phyloP scores from a whole-genome alignment of 2,888 invertebrate species.

The Seladonia tumulorum region DNA sequence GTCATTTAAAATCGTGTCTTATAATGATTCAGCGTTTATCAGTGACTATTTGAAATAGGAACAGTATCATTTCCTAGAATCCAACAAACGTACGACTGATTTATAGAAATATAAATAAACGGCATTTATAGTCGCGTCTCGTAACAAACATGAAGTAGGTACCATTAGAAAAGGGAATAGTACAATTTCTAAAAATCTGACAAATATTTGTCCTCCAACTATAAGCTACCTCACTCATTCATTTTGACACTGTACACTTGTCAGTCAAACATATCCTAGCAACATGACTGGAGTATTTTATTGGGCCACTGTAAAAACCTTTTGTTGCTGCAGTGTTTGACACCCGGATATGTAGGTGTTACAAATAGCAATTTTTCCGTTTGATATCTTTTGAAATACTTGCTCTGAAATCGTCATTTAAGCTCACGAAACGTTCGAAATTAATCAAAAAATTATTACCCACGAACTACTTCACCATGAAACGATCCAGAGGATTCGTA shows the following conservation, averaged over 20 bases:
- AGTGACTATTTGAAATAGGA: neutral
- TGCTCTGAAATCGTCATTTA: neutral
- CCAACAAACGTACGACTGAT: no score
- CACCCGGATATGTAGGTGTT: neutral
- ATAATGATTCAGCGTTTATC: neutral
- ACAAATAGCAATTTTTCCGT: neutral
- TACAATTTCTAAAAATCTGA: neutral
- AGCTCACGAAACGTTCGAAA: neutral
- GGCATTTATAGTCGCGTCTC: neutral
- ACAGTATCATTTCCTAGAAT: neutral
- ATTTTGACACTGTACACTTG: constrained; percentile 6
- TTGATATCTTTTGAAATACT: neutral
- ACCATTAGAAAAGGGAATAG: neutral
- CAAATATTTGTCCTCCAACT: constrained; percentile 1
- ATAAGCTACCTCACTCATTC: neutral
- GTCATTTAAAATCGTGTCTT: neutral
- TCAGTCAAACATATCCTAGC: neutral
- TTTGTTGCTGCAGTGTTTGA: neutral
- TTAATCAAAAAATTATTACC: constrained; percentile 40
- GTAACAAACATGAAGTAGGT: neutral
- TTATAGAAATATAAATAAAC: neutral
- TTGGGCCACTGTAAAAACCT: neutral
- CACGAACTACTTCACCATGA: constrained; percentile 44
- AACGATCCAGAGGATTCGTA: constrained; percentile 36
- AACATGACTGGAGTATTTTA: neutral